Conservation (phyloP, 2,888 invertebrate genomes). For the Orchesellides sinensis region DNA sequence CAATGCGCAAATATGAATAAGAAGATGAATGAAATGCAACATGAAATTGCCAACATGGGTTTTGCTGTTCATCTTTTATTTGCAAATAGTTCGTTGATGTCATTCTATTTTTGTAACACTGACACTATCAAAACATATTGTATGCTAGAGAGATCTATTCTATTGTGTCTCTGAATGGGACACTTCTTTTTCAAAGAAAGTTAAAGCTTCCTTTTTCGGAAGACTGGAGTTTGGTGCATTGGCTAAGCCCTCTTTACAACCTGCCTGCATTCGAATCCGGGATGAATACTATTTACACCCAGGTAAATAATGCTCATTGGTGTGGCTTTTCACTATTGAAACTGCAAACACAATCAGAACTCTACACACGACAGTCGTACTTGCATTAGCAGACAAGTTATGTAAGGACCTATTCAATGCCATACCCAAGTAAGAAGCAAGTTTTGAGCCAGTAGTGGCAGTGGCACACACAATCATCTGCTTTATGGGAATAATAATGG, state of each 20-base stretch:
- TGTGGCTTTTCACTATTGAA: neutral
- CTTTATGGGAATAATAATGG: slow-evolving; percentile 32
- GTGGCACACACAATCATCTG: slow-evolving; percentile 21
- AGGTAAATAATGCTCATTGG: slow-evolving; percentile 8
- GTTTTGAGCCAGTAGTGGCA: neutral
- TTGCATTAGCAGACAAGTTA: neutral
- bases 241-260: neutral
- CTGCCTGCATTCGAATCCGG: neutral
- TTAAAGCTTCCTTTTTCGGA: neutral
- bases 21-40: too few species aligned
- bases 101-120: too few species aligned
- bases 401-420: neutral
- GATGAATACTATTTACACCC: neutral
- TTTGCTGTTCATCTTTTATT: too few species aligned
- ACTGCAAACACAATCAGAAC: neutral
- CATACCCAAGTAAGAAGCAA: neutral
- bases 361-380: neutral
- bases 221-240: neutral
- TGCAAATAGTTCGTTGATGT: too few species aligned
- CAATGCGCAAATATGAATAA: too few species aligned
- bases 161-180: too few species aligned
- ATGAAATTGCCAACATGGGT: too few species aligned
- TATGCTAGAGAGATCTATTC: too few species aligned
- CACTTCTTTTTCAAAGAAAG: neutral
- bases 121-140: too few species aligned